phyloP scores from a whole-genome alignment of 2,113 vertebrate species.

The Harpagus bidentatus region DNA sequence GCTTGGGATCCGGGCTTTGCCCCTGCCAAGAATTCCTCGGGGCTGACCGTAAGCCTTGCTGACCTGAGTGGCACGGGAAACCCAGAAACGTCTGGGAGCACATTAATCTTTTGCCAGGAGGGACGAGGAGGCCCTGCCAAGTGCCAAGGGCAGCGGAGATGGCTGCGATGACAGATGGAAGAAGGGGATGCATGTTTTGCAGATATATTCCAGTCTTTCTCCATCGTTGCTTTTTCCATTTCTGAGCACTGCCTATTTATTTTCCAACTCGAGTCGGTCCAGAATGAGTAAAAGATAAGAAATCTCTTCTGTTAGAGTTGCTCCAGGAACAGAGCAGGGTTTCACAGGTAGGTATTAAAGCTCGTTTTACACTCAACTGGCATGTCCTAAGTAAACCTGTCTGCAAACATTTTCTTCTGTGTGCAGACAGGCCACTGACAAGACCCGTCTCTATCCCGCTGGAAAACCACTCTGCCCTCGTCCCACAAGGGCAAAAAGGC shows the following conservation, averaged over 20 bases:
- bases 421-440: not conserved
- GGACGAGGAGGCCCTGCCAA: not conserved
- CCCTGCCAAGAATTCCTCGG: constrained; percentile 38
- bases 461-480: not conserved
- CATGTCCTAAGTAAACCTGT: not conserved
- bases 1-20: not conserved
- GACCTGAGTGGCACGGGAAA: not conserved
- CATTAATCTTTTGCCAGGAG: not conserved
- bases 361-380: not conserved
- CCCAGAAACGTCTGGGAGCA: not conserved
- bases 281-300: not conserved
- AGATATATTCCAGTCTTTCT: not conserved
- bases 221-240: not conserved
- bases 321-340: not conserved
- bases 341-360: not conserved
- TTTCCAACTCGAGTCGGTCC: not conserved
- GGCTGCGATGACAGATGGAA: not conserved
- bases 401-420: not conserved
- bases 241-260: not conserved
- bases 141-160: not conserved
- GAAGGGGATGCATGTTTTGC: not conserved
- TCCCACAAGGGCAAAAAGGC: not conserved
- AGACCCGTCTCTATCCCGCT: not conserved
- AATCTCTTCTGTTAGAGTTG: not conserved
- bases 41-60: not conserved